Base-by-base conservation (phyloP, 2,888 invertebrate genomes). In the Brenthis daphne region DNA sequence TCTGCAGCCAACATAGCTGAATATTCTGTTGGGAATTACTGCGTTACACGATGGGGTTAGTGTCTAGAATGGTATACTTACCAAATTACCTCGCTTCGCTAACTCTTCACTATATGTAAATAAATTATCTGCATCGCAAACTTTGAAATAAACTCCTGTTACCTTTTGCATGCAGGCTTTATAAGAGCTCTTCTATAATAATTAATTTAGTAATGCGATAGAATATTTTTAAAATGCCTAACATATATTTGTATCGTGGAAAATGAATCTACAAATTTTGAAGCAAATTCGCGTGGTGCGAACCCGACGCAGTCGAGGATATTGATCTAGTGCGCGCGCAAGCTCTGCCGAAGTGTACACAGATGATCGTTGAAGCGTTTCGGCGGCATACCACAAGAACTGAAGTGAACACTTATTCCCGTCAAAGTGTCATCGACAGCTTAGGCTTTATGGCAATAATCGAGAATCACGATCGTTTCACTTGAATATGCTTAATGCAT, bases 311-410 rank as follows among this genome's bases (percentile, higher is more conserved):
- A 83, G 84, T 81, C 85, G 83, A 80, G 82, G 82, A 83, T 92
- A 92, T 92, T 89, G 92, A 92, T 92, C 92, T 81, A 77, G 79
- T 92, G 92, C 92, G 92, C 92, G 92, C 92, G 92, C 92, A 90
- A 72, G 82, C 85, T 85, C 85, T 83, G 83, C 78, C 85, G 82
- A 77, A 87, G 85, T 90, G 88, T 90, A 88, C 87, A 90, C 89
- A 88, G 86, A 82, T 89, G 85, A 83, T 82, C 82, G 85, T 79
- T 81, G 82, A 79, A 85, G 85, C 88, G 85, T 85, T 86, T 82
- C 83, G 84, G 77, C 83, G 85, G 82, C 83, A 81, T 80, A 85
- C 86, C 85, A 82, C 88, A 84, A 84, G 81, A 82, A 84, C 85
- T 86, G 79, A 79, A 86, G 86, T 83, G 86, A 85, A 85, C 87